phyloP scores from a whole-genome alignment of 2,888 invertebrate species.

The Noctua fimbriata region DNA sequence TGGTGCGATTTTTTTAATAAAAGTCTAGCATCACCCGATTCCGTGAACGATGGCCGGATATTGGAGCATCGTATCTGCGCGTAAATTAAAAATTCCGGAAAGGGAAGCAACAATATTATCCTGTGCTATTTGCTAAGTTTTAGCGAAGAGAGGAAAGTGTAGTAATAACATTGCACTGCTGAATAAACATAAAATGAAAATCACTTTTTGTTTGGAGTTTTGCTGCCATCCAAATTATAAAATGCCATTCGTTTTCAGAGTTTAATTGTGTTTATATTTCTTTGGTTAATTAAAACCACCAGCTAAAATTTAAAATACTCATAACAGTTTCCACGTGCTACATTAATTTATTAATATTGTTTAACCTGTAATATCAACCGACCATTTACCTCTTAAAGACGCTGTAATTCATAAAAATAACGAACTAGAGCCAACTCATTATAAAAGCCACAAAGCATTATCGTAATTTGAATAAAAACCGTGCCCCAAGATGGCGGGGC shows the following conservation, averaged over 20 bases:
- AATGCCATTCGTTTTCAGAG: not conserved
- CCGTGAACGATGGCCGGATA: conserved; percentile 75
- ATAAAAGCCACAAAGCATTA: conserved; percentile 62
- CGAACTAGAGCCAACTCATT: conserved; percentile 56
- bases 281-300: not conserved
- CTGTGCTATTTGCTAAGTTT: conserved; percentile 69
- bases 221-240: not conserved
- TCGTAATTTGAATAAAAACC: conserved; percentile 70
- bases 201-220: not conserved
- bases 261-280: not conserved
- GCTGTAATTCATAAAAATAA: conserved; percentile 52
- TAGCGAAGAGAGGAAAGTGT: conserved; percentile 41
- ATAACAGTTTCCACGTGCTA: not conserved
- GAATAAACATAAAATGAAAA: conserved; percentile 19
- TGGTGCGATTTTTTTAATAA: conserved; percentile 52
- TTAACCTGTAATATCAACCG: conserved; percentile 11
- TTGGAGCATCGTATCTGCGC: conserved; percentile 75
- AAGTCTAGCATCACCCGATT: conserved; percentile 59
- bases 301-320: not conserved
- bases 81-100: conserved; percentile 81
- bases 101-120: conserved; percentile 67
- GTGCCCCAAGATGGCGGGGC: conserved; percentile 46
- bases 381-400: conserved; percentile 25
- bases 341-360: not conserved
- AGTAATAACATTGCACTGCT: conserved; percentile 27